Evolutionary conservation across 53 echinoderm and acorn worm species (phyloP).

Genomic region (Hippasteria phrygiana): DNA sequence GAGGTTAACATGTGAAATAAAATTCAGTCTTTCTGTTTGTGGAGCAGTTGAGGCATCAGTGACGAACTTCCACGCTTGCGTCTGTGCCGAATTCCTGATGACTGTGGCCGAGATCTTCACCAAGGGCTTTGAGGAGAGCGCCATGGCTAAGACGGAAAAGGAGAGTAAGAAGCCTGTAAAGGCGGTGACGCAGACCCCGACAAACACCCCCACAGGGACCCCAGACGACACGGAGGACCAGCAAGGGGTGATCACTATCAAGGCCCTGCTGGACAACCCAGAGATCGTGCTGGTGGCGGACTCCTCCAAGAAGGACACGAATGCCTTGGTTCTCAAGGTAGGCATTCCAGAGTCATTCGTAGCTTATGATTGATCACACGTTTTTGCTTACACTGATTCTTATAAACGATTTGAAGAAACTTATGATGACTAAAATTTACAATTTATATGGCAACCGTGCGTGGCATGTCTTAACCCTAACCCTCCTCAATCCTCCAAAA

Average conservation of each 20-base stretch:
- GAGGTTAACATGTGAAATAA: no score
- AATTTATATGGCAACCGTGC: no score
- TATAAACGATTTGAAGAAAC: no score
- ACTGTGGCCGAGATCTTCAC: conserved; percentile 94
- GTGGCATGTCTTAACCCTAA: no score
- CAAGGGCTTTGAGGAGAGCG: conserved; percentile 85
- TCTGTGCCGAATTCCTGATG: conserved; percentile 95
- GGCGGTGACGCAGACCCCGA: conserved; percentile 29
- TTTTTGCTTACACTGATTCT: no score
- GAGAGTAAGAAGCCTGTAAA: conserved; percentile 48
- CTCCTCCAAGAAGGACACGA: conserved; percentile 84
- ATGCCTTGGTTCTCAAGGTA: conserved; percentile 90
- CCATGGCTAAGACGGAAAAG: conserved; percentile 60
- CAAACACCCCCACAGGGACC: conserved; percentile 26
- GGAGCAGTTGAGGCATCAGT: conserved; percentile 81
- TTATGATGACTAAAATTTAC: no score
- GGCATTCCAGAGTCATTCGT: conserved; percentile 4
- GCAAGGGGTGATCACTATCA: conserved; percentile 79
- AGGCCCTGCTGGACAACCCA: conserved; percentile 82
- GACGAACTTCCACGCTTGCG: conserved; percentile 88
- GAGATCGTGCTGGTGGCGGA: conserved; percentile 97
- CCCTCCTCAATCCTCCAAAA: no score
- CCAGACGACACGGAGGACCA: conserved; percentile 45
- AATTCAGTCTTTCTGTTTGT: not conserved
- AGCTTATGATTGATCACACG: not conserved